Base-by-base conservation (phyloP, 2,888 invertebrate genomes). In the Parelbella ahira region DNA sequence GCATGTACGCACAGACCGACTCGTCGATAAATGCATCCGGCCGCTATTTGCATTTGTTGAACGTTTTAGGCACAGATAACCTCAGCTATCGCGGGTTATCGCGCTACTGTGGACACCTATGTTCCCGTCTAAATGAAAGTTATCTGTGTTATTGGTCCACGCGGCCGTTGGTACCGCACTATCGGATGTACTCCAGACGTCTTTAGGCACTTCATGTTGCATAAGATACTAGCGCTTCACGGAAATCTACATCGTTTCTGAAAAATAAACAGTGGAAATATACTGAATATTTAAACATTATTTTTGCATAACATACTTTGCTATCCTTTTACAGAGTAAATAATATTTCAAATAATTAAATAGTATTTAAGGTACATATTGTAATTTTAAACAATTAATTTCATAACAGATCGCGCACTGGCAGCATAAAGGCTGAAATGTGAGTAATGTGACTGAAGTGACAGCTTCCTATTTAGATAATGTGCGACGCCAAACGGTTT, bases 1-100 rank as follows among this genome's bases (percentile, higher is more conserved):
- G 15, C 15, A 15, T 3, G 58, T 45, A 15, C 44, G 50, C 41
- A 45, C 50, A 52, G 52, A 51, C 47, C 53, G 53, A 49, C 54
- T 48, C 60, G 53, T 51, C 56, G 80, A 81, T 83, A 82, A 71
- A 65, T 62, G 71, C 75, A 80, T 82, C 83, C 83, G 81, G 73
- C 60, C 59, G 44, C 34, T 63, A 55, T 60, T 72, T 60, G 68
- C 69, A 62, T 53, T 50, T 49, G 41, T 47, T 39, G 46, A 49
- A 50, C 53, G 50, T 41, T 60, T 58, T 56, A 47, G 54, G 54
- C 49, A 32, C 33, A 10, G 80, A 81, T 80, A 81, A 69, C 62
- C 39, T 25, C 52, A n/a, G n/a, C 49, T 56, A 54, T 51, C 54
- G 45, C 25, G 50, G 58, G 58, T 58, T 58, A 58, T 58, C 57